phyloP scores from a whole-genome alignment of 2,797 vertebrate species.

The Phrynocephalus guinanensis region DNA sequence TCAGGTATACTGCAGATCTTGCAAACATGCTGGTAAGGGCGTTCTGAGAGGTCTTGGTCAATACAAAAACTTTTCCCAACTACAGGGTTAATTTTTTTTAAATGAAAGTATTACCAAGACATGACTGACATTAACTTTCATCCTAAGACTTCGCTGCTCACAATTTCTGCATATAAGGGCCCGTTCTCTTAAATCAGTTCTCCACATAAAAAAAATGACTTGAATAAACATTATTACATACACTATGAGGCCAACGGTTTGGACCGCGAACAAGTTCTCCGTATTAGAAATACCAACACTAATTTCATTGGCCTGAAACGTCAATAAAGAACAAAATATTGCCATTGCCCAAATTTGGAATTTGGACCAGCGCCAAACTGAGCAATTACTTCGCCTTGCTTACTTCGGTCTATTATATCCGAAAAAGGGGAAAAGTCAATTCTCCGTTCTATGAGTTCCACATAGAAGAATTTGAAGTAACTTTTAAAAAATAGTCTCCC shows the following conservation, averaged over 20 bases:
- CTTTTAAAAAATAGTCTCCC: neutral
- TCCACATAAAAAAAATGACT: neutral
- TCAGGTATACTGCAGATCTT: no score
- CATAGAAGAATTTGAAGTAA: neutral
- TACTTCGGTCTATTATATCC: neutral
- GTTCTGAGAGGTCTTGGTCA: no score
- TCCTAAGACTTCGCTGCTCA: neutral
- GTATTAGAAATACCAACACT: neutral
- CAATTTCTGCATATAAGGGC: no score
- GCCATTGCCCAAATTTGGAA: constrained; percentile 8
- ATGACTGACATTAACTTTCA: neutral
- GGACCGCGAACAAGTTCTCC: neutral
- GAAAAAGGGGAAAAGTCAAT: neutral
- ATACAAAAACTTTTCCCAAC: no score
- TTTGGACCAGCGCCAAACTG: neutral
- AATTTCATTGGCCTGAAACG: constrained; percentile 10
- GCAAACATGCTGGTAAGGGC: no score
- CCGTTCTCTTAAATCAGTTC: neutral
- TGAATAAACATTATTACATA: neutral
- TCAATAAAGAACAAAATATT: constrained; percentile 9
- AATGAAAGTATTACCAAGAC: neutral
- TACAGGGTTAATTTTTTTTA: neutral
- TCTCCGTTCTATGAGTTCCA: neutral
- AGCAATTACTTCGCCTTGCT: constrained; percentile 3
- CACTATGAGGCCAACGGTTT: neutral